phyloP scores from a whole-genome alignment of 2,797 vertebrate genomes.

The Orestias chungarensis region DNA sequence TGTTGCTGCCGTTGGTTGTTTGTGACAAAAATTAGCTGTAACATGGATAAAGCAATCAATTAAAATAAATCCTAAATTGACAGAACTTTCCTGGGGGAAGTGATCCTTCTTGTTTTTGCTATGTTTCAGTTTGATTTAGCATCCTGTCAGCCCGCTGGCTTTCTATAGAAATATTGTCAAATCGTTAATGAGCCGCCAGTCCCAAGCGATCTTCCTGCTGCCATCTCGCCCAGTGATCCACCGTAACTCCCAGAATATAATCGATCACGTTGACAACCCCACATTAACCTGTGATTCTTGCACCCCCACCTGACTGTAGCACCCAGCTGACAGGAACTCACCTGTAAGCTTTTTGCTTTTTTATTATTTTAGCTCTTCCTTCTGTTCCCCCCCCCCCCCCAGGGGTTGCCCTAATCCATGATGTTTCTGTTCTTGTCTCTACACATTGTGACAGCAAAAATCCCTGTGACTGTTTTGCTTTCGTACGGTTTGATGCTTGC shows the following conservation, averaged over 20 bases:
- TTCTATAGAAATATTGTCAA: constrained; percentile 73
- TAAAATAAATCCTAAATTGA: constrained; percentile 1
- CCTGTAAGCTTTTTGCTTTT: constrained; percentile 21
- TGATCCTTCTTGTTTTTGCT: constrained; percentile 16
- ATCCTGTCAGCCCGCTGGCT: constrained; percentile 55
- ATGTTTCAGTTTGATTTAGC: constrained; percentile 55
- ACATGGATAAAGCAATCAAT: not conserved
- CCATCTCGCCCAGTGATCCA: constrained; percentile 52
- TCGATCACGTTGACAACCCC: constrained; percentile 64
- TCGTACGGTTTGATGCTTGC: constrained; percentile 2
- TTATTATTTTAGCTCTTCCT: not conserved
- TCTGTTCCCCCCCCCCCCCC: not conserved
- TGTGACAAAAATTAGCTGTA: not conserved
- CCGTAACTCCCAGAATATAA: constrained; percentile 51
- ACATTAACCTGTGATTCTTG: not conserved
- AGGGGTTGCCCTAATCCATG: constrained; percentile 16
- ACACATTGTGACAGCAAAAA: not conserved
- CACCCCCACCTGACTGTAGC: constrained; percentile 1
- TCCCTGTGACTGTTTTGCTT: not conserved
- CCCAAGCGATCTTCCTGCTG: constrained; percentile 52
- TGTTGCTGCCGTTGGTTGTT: not conserved
- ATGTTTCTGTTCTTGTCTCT: constrained; percentile 8
- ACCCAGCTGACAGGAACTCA: constrained; percentile 14
- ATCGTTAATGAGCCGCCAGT: constrained; percentile 63
- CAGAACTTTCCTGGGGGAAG: constrained; percentile 16